Evolutionary conservation across 2,113 vertebrate genomes (phyloP).

Genomic region (Aptenodytes patagonicus): DNA sequence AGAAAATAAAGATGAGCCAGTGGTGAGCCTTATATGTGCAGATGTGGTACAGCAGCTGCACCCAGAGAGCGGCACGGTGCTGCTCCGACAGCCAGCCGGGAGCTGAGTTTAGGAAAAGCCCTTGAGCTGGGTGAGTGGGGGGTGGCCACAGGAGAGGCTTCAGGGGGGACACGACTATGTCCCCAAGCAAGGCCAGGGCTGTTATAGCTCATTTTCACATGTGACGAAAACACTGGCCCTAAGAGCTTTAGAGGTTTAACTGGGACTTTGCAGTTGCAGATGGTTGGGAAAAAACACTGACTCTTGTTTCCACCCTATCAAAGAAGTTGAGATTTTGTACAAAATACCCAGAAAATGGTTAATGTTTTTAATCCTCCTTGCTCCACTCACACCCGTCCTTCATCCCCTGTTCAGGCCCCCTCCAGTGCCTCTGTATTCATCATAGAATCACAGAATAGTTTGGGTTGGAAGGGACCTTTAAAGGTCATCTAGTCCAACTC

Average conservation of each 20-base stretch:
- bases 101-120: not conserved
- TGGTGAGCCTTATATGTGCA: not conserved
- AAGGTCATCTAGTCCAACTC: not conserved
- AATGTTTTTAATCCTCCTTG: not conserved
- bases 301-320: not conserved
- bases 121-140: not conserved
- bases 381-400: not conserved
- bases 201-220: not conserved
- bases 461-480: not conserved
- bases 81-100: not conserved
- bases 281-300: not conserved
- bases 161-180: accelerated
- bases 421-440: not conserved
- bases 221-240: accelerated
- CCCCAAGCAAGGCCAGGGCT: accelerated
- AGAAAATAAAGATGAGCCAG: not conserved
- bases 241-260: not conserved
- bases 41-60: not conserved
- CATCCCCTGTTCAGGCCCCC: not conserved
- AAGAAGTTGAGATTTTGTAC: not conserved
- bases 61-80: accelerated
- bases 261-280: not conserved
- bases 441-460: not conserved
- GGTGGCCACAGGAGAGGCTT: not conserved
- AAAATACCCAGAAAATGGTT: not conserved